Percentiles rank a stretch among this genome's conserved stretches.
Conservation (phyloP, 1,140 invertebrate genomes). For the Ceratina calcarata region DNA sequence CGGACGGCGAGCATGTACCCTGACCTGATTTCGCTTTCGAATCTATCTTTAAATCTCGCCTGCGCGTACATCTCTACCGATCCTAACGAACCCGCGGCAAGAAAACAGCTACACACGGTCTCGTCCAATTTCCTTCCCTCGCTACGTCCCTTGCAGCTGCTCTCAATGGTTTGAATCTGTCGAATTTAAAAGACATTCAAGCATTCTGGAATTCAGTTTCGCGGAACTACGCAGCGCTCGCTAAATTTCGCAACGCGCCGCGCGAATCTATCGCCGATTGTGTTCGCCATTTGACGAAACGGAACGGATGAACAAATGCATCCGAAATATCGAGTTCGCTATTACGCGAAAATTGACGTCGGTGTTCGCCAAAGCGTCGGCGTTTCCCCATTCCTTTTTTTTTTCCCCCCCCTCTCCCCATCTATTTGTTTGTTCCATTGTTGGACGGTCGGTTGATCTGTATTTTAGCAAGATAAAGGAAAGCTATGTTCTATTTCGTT, state of each 20-base stretch:
- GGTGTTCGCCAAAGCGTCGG: neutral
- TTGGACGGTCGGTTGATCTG: neutral
- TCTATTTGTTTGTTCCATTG: no score
- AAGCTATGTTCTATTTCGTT: no score
- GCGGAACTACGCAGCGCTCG: neutral
- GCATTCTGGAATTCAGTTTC: neutral
- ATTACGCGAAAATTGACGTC: neutral
- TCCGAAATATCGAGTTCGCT: neutral
- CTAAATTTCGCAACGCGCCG: neutral
- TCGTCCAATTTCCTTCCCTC: conserved; percentile 14
- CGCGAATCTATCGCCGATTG: neutral
- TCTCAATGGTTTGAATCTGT: neutral
- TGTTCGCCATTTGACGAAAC: neutral
- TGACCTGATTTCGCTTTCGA: conserved; percentile 39
- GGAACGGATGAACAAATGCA: neutral
- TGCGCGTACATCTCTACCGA: neutral
- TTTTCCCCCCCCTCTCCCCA: no score
- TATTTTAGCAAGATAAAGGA: neutral
- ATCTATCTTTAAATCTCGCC: conserved; percentile 26
- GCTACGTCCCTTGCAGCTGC: neutral
- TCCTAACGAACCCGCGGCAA: conserved; percentile 22
- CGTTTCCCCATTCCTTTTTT: neutral
- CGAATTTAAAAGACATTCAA: conserved; percentile 34
- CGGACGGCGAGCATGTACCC: neutral
- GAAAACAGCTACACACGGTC: neutral